These are phyloP conservation scores for Octopus sinensis DNA, from an alignment of 1,140 invertebrate genomes.

Conservation along the genomic window DNA sequence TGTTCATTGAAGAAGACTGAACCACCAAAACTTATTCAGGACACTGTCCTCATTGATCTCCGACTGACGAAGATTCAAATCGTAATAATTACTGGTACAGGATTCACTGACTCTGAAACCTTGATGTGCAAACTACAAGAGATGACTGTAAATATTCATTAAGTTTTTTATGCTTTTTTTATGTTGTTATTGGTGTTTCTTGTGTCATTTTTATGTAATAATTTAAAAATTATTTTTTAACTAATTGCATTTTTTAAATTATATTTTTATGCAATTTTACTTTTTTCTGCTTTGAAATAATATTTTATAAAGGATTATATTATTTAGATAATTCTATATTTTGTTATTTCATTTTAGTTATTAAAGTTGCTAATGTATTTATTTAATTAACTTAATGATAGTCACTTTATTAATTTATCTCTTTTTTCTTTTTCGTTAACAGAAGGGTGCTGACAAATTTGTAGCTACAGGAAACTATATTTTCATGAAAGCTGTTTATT, in stretches of 20 bases:
- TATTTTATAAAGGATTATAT: too few relatives aligned
- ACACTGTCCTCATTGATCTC: not conserved
- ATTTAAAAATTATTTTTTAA: too few relatives aligned
- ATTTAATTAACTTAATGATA: too few relatives aligned
- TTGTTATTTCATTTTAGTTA: too few relatives aligned
- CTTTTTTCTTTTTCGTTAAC: not conserved
- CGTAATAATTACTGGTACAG: not conserved
- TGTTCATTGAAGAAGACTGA: constrained; percentile 27
- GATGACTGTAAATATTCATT: not conserved
- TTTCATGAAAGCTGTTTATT: not conserved
- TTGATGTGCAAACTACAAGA: not conserved
- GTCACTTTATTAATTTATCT: not conserved
- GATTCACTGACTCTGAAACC: not conserved
- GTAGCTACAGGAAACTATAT: not conserved
- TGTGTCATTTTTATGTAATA: too few relatives aligned
- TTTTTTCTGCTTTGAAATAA: too few relatives aligned
- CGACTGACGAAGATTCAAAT: not conserved
- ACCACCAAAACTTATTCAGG: constrained; percentile 23
- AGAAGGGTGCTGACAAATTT: not conserved
- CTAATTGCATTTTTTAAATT: too few relatives aligned
- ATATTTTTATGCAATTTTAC: too few relatives aligned
- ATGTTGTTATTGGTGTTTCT: not conserved
- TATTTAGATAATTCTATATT: too few relatives aligned
- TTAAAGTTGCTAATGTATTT: too few relatives aligned
- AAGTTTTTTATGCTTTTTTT: not conserved